Conservation (phyloP, 2,797 vertebrate species). For the Leucoraja ocellata region DNA sequence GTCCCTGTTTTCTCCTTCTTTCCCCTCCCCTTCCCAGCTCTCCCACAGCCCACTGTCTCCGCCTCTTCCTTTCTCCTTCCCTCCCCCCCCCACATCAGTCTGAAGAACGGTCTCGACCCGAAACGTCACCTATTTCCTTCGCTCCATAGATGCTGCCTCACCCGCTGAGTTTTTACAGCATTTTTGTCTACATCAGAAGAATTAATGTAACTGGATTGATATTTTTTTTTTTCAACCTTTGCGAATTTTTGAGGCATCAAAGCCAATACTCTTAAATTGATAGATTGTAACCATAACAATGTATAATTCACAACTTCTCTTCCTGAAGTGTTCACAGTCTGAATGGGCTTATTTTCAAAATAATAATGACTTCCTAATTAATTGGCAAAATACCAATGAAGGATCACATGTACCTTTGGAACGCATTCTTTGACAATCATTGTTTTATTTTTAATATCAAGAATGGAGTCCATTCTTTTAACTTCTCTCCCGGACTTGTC, state of each 20-base stretch:
- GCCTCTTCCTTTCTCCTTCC: too few species aligned
- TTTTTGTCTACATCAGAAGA: too few species aligned
- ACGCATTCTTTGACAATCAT: neutral
- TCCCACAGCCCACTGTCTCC: too few species aligned
- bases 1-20: too few species aligned
- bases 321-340: neutral
- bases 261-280: neutral
- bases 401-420: neutral
- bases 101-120: too few species aligned
- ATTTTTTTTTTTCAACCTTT: neutral
- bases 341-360: neutral
- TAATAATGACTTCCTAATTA: neutral
- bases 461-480: neutral
- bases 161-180: too few species aligned
- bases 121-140: too few species aligned
- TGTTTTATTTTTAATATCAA: slow-evolving; percentile 13
- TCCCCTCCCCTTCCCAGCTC: too few species aligned
- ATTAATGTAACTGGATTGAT: neutral
- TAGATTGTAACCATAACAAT: neutral
- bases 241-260: neutral
- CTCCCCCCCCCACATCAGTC: too few species aligned
- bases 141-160: too few species aligned
- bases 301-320: neutral
- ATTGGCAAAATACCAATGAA: neutral
- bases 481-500: neutral